Percentiles rank a stretch among this genome's conserved stretches.
These are phyloP conservation scores for Cathartes aura DNA, from an alignment of 2,113 vertebrate genomes.

Conservation along the genomic window DNA sequence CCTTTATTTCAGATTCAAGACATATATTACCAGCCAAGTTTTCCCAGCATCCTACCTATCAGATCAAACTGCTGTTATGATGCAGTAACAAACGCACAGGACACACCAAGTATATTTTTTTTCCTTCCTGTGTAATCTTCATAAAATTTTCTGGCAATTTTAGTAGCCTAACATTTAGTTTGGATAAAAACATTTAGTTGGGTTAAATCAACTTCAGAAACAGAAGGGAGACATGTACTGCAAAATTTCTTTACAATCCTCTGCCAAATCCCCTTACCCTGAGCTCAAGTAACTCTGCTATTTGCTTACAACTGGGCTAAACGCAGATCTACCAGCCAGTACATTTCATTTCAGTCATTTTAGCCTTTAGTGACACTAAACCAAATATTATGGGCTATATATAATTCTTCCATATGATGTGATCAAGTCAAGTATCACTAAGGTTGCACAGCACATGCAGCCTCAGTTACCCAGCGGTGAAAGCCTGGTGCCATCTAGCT, in stretches of 20 bases:
- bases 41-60: background rate
- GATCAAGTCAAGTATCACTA: fast-evolving
- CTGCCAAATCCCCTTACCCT: background rate
- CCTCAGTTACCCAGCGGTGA: background rate
- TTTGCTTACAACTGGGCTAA: background rate
- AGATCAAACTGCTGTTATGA: background rate
- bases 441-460: background rate
- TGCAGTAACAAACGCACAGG: fast-evolving
- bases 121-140: background rate
- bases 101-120: fast-evolving
- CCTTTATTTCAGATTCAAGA: background rate
- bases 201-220: background rate
- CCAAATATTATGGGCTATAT: fast-evolving
- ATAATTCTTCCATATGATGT: background rate
- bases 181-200: background rate
- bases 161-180: background rate
- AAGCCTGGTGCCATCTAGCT: constrained; percentile 60
- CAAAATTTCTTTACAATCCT: background rate
- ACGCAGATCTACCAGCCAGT: fast-evolving
- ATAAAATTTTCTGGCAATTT: background rate
- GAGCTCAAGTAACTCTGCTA: background rate
- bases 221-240: fast-evolving
- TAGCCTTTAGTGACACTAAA: background rate
- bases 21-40: fast-evolving
- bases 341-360: background rate